These are phyloP conservation scores for Thymelicus sylvestris DNA, from an alignment of 2,888 invertebrate species.

Conservation along the genomic window DNA sequence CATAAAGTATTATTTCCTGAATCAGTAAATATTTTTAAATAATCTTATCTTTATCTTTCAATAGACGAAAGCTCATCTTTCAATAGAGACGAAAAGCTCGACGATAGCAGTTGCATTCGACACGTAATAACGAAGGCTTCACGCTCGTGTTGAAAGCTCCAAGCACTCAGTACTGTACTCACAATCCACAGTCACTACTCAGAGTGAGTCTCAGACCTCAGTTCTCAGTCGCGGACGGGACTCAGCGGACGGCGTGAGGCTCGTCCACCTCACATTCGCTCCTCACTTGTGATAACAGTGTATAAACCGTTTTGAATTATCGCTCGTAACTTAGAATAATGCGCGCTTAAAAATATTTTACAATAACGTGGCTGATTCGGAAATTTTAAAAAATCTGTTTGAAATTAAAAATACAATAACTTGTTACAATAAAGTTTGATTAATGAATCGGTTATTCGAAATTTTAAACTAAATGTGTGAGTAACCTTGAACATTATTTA, in stretches of 20 bases:
- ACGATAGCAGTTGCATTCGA: neutral
- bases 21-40: too few species aligned
- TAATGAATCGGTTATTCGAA: too few species aligned
- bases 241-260: neutral
- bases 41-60: too few species aligned
- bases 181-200: too few species aligned
- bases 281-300: neutral
- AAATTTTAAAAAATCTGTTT: neutral
- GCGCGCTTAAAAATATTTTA: too few species aligned
- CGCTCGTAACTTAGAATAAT: neutral
- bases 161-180: neutral
- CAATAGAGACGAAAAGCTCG: neutral
- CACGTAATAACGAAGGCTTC: neutral
- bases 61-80: neutral
- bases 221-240: conserved; percentile 4
- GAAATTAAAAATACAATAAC: neutral
- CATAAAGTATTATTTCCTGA: too few species aligned
- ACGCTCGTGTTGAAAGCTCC: neutral
- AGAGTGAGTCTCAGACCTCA: too few species aligned
- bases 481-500: too few species aligned
- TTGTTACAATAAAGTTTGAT: neutral
- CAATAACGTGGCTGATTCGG: too few species aligned
- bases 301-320: conserved; percentile 3
- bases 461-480: too few species aligned
- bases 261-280: neutral